phyloP scores from a whole-genome alignment of 2,888 invertebrate species.

The Coenonympha arcania region DNA sequence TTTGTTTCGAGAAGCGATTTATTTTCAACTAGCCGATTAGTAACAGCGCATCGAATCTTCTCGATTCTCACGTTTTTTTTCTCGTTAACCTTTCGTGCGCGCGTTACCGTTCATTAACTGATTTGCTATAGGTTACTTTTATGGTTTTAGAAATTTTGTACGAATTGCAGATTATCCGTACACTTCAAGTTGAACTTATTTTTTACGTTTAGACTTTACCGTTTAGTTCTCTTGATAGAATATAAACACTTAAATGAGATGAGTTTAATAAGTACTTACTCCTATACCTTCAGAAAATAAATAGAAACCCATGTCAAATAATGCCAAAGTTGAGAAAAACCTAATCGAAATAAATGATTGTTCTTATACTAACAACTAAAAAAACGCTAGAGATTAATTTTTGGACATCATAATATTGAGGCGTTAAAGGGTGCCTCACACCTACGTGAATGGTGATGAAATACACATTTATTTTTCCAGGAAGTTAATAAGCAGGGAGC shows the following conservation, averaged over 20 bases:
- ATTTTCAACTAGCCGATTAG: slow-evolving; percentile 61
- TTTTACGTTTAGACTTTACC: neutral
- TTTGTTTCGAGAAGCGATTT: slow-evolving; percentile 51
- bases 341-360: too few species aligned
- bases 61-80: slow-evolving; percentile 69
- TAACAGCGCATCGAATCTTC: slow-evolving; percentile 48
- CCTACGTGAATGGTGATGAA: too few species aligned
- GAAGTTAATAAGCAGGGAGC: neutral
- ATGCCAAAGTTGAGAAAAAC: too few species aligned
- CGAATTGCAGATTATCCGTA: slow-evolving; percentile 9
- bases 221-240: neutral
- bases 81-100: slow-evolving; percentile 52
- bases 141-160: slow-evolving; percentile 37
- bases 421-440: too few species aligned
- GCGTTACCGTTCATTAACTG: slow-evolving; percentile 46
- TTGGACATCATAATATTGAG: too few species aligned
- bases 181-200: neutral
- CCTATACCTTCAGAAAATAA: too few species aligned
- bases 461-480: neutral
- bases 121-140: slow-evolving; percentile 53
- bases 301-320: too few species aligned
- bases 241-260: neutral
- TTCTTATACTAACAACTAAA: too few species aligned
- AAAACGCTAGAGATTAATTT: too few species aligned
- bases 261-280: too few species aligned